Percentiles rank a stretch among this genome's conserved stretches.
phyloP scores from a whole-genome alignment of 1,140 invertebrate species.

The Neodiprion virginianus region DNA sequence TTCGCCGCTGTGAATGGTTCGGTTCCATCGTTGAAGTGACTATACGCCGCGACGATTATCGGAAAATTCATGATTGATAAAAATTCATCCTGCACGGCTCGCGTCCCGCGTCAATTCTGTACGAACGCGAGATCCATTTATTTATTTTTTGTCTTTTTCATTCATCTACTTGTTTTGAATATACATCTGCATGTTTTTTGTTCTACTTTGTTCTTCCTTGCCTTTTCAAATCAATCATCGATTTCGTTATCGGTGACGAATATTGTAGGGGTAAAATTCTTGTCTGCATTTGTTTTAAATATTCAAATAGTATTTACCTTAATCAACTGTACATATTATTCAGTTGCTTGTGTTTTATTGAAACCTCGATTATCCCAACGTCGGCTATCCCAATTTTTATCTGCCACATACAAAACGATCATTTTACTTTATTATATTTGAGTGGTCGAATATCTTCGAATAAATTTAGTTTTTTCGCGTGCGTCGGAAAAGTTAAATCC shows the following conservation, averaged over 20 bases:
- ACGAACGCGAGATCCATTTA: too few species aligned
- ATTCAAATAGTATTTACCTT: background rate
- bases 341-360: background rate
- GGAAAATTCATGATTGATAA: conserved; percentile 7
- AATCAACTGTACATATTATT: background rate
- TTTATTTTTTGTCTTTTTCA: too few species aligned
- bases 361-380: too few species aligned
- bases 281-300: background rate
- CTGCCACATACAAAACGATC: too few species aligned
- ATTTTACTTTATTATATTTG: too few species aligned
- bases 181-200: too few species aligned
- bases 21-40: background rate
- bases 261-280: background rate
- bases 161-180: too few species aligned
- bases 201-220: background rate
- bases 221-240: background rate
- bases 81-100: background rate
- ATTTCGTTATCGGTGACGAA: background rate
- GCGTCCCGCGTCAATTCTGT: too few species aligned
- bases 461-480: too few species aligned
- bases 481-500: too few species aligned
- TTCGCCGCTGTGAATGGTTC: background rate
- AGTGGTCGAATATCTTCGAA: too few species aligned
- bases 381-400: too few species aligned
- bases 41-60: background rate